phyloP scores from a whole-genome alignment of 2,888 invertebrate species.

The Brachynemurus nebulosus region DNA sequence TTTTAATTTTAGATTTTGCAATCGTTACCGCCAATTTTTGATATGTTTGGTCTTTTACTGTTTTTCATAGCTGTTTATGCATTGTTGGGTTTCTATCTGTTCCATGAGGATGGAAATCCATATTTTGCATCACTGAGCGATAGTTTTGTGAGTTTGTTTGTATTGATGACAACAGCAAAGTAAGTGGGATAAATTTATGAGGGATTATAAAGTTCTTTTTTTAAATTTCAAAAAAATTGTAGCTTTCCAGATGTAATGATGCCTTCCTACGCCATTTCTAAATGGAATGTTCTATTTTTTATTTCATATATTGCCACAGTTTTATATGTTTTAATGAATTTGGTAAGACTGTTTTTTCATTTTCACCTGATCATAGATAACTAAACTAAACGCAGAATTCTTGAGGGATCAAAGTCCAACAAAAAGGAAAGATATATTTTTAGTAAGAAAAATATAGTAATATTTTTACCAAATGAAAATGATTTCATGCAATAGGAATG shows the following conservation, averaged over 20 bases:
- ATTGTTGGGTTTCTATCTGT: conserved; percentile 68
- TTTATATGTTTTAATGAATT: conserved; percentile 77
- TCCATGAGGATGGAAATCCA: conserved; percentile 55
- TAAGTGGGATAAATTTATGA: conserved; percentile 34
- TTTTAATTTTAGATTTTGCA: conserved; percentile 43
- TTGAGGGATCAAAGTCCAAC: no score
- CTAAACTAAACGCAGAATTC: no score
- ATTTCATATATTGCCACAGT: conserved; percentile 74
- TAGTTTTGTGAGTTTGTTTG: conserved; percentile 79
- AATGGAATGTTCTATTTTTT: conserved; percentile 77
- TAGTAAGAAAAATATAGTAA: no score
- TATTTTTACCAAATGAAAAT: no score
- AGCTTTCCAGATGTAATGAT: conserved; percentile 91
- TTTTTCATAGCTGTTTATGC: conserved; percentile 78
- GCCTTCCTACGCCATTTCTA: conserved; percentile 69
- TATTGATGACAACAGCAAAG: conserved; percentile 84
- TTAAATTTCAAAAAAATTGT: conserved; percentile 11
- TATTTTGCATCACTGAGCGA: conserved; percentile 67
- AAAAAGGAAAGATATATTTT: no score
- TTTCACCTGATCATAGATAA: no score
- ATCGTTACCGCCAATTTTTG: conserved; percentile 73
- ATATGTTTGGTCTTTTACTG: conserved; percentile 71
- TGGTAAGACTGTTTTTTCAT: conserved; percentile 41
- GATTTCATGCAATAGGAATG: no score
- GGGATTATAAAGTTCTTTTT: neutral